Percentiles rank a stretch among this genome's conserved stretches.
Evolutionary conservation across 2,113 vertebrate genomes (phyloP).

Genomic region (Miniopterus natalensis): DNA sequence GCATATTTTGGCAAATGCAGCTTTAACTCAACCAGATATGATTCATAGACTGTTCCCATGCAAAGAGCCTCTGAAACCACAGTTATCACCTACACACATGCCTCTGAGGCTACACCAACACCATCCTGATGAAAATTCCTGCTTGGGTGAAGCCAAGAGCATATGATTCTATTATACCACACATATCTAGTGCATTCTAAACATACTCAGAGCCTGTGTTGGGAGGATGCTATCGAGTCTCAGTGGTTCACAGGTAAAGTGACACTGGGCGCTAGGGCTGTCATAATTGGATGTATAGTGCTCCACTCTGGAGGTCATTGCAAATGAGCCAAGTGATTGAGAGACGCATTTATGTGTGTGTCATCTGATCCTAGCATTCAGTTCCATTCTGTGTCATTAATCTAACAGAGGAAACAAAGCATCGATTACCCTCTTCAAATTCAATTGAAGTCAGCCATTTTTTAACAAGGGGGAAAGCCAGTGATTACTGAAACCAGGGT

Average conservation of each 20-base stretch:
- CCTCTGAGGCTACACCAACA: neutral
- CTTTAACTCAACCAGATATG: neutral
- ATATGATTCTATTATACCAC: neutral
- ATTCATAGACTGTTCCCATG: neutral
- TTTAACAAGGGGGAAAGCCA: slow-evolving; percentile 52
- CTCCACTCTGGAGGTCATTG: neutral
- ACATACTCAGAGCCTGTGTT: neutral
- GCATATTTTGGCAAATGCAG: neutral
- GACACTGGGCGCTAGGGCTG: neutral
- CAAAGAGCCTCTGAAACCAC: slow-evolving; percentile 17
- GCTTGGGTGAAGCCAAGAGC: slow-evolving; percentile 43
- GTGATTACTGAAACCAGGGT: neutral
- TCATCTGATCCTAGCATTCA: slow-evolving; percentile 26
- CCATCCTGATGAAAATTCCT: slow-evolving; percentile 47
- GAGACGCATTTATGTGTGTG: slow-evolving; percentile 5
- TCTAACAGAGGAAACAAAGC: slow-evolving; percentile 47
- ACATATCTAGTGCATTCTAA: neutral
- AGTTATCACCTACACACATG: neutral
- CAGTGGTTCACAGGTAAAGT: slow-evolving; percentile 26
- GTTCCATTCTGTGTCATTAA: slow-evolving; percentile 41
- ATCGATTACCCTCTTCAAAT: slow-evolving; percentile 39
- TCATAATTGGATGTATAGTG: neutral
- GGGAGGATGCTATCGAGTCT: slow-evolving; percentile 41
- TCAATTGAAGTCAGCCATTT: neutral
- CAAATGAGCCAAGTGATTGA: slow-evolving; percentile 33